Conservation (phyloP, 2,888 invertebrate genomes). For the Drosophila anomalata region DNA sequence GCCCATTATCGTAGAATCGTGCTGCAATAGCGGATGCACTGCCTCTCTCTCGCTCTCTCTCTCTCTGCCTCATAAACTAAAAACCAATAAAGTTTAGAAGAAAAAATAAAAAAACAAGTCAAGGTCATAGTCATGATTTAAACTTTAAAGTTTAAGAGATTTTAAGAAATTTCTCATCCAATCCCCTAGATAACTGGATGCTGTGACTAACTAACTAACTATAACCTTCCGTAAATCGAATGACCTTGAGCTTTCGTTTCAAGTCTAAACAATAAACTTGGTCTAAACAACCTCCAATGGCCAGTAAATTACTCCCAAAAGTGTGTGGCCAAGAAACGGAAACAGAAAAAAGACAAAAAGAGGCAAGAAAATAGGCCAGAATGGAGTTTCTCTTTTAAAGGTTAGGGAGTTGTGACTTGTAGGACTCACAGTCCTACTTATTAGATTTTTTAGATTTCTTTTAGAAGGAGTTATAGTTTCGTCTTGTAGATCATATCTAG, state of each 20-base stretch:
- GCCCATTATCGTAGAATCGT: conserved; percentile 49
- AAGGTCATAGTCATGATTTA: no score
- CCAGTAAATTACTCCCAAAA: background rate
- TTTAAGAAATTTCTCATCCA: no score
- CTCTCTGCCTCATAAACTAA: background rate
- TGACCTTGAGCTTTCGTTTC: conserved; percentile 4
- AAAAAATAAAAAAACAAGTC: background rate
- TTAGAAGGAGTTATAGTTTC: no score
- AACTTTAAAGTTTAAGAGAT: no score
- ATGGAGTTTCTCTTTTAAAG: no score
- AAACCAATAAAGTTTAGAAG: background rate
- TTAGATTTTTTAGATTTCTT: no score
- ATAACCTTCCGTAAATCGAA: background rate
- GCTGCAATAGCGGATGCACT: background rate
- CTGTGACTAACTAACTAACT: no score
- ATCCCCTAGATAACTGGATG: background rate
- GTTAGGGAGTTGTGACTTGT: no score
- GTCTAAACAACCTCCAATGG: background rate
- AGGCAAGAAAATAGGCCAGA: background rate
- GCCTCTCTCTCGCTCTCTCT: no score
- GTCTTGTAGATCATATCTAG: no score
- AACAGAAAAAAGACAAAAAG: background rate
- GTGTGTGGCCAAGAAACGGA: background rate
- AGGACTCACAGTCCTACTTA: no score
- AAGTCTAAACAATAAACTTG: background rate